phyloP scores from a whole-genome alignment of 2,888 invertebrate species.

The Clusia tigrina region DNA sequence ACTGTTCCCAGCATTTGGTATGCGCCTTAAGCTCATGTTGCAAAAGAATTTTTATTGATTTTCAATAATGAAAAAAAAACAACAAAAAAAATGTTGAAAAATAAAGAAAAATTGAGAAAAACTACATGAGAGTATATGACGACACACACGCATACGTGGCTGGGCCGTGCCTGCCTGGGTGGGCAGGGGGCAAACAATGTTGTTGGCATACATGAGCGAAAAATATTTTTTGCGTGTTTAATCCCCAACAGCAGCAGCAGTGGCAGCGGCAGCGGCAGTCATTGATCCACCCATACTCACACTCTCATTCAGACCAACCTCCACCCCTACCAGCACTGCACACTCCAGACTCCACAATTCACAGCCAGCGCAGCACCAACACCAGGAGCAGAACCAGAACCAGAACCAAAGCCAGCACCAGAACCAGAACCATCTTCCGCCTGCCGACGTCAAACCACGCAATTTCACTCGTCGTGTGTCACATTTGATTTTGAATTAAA shows the following conservation, averaged over 20 bases:
- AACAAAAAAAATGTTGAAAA: constrained; percentile 12
- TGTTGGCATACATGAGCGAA: constrained; percentile 13
- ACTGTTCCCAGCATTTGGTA: constrained; percentile 8
- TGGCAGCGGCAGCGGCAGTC: neutral
- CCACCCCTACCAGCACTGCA: neutral
- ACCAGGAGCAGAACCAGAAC: neutral
- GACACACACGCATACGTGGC: constrained; percentile 20
- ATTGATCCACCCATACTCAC: constrained; percentile 3
- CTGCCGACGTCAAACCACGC: neutral
- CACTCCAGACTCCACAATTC: neutral
- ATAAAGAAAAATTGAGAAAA: constrained; percentile 20
- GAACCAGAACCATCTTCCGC: neutral
- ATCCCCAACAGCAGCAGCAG: constrained; percentile 27
- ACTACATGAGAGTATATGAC: neutral
- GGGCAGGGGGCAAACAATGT: neutral
- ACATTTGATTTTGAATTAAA: constrained; percentile 36
- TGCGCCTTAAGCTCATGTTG: neutral
- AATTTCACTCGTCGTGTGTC: constrained; percentile 16
- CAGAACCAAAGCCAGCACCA: neutral
- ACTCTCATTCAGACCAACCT: neutral
- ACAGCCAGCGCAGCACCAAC: neutral
- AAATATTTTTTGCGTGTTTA: constrained; percentile 28
- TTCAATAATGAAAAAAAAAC: constrained; percentile 37
- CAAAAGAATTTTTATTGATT: constrained; percentile 41
- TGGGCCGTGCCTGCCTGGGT: neutral